A percentile compares a stretch with the other conserved stretches of the same genome.
Conservation (phyloP, 2,888 invertebrate species). For the Rhodophaea formosa region DNA sequence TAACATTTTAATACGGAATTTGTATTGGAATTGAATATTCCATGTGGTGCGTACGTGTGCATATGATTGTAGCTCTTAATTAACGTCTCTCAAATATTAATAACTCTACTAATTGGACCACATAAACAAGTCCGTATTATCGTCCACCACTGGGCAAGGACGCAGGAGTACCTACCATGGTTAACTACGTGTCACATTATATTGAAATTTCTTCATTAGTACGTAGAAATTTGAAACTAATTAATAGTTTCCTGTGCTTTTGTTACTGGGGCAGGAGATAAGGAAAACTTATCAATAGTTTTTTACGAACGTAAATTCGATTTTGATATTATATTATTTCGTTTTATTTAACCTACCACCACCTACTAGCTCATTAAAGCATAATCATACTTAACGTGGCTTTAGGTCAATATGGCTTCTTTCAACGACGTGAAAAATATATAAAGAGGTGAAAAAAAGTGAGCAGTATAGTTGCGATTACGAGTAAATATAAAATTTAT, state of each 20-base stretch:
- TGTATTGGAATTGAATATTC: neutral
- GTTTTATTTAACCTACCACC: too few species aligned
- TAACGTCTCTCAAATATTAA: slow-evolving; percentile 12
- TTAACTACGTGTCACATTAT: neutral
- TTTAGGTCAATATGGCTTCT: too few species aligned
- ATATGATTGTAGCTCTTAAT: slow-evolving; percentile 1
- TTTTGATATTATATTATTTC: too few species aligned
- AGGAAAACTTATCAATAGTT: neutral
- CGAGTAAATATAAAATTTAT: too few species aligned
- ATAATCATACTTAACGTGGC: too few species aligned
- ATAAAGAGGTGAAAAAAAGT: too few species aligned
- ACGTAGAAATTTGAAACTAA: neutral
- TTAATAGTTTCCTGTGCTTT: neutral
- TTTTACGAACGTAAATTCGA: too few species aligned
- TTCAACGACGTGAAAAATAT: too few species aligned
- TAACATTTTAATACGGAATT: neutral
- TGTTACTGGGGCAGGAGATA: neutral
- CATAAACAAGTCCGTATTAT: neutral
- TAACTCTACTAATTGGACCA: slow-evolving; percentile 9
- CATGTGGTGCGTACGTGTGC: neutral
- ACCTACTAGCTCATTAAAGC: too few species aligned
- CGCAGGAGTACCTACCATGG: neutral
- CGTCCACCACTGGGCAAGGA: slow-evolving; percentile 1
- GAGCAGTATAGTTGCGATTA: too few species aligned
- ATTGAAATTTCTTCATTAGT: neutral